Conservation (phyloP, 1,140 invertebrate genomes). For the Hestina assimilis region DNA sequence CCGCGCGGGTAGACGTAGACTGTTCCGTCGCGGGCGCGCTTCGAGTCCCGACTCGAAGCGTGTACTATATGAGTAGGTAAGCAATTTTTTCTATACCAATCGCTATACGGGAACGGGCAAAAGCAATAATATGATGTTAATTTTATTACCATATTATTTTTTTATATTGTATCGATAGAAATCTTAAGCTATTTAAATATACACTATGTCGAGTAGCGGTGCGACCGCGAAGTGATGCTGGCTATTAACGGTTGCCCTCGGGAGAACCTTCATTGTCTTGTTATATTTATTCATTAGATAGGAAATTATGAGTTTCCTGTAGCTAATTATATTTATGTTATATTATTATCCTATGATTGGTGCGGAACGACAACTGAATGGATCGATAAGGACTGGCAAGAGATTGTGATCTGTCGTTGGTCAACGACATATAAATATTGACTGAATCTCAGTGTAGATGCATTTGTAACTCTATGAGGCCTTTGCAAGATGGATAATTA, state of each 20-base stretch:
- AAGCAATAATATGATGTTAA: constrained; percentile 79
- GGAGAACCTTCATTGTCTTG: constrained; percentile 56
- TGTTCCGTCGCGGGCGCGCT: constrained; percentile 35
- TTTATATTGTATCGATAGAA: constrained; percentile 76
- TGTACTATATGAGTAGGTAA: constrained; percentile 62
- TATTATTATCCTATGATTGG: constrained; percentile 67
- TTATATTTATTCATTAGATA: constrained; percentile 78
- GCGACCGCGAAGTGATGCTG: constrained; percentile 75
- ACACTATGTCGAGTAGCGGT: constrained; percentile 72
- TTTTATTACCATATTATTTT: constrained; percentile 78
- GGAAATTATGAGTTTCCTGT: constrained; percentile 76
- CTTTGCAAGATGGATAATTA: constrained; percentile 78
- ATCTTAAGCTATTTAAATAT: constrained; percentile 74
- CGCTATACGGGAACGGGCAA: constrained; percentile 78
- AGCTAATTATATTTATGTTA: constrained; percentile 78
- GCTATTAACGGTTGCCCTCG: constrained; percentile 53
- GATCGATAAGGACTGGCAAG: constrained; percentile 71
- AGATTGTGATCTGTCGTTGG: constrained; percentile 78
- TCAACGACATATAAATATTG: constrained; percentile 79
- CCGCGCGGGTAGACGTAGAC: constrained; percentile 47
- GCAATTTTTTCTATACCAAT: constrained; percentile 77
- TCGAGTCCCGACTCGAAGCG: constrained; percentile 59
- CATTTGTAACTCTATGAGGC: constrained; percentile 79
- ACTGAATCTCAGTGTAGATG: constrained; percentile 79
- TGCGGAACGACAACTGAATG: constrained; percentile 62